Percentiles rank a stretch among this genome's conserved stretches.
Evolutionary conservation across 64 coral and sea anemone species (phyloP).

Genomic region (Stichodactyla helianthus): DNA sequence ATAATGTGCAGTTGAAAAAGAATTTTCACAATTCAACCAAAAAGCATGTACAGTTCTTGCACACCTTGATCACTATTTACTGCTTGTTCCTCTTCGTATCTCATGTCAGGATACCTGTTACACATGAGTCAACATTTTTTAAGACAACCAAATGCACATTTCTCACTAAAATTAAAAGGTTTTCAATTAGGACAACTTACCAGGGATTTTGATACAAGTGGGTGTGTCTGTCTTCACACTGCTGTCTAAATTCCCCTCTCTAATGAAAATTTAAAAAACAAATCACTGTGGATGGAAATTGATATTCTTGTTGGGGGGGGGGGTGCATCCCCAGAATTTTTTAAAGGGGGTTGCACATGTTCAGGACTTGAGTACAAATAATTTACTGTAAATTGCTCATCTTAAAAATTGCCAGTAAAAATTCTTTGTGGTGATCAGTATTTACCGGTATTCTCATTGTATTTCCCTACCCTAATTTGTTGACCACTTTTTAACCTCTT

Average conservation of each 20-base stretch:
- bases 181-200: slow-evolving; percentile 12
- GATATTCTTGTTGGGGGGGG: not conserved
- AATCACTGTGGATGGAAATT: not conserved
- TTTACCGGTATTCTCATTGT: not conserved
- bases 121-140: too few species aligned
- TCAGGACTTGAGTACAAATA: too few species aligned
- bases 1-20: too few species aligned
- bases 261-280: slow-evolving; percentile 14
- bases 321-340: too few species aligned
- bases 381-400: too few species aligned
- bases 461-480: slow-evolving; percentile 74
- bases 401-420: too few species aligned
- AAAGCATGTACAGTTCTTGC: not conserved
- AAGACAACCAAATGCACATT: too few species aligned
- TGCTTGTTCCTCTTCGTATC: not conserved
- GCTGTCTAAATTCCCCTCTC: slow-evolving; percentile 84
- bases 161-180: not conserved
- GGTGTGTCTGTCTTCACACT: slow-evolving; percentile 93
- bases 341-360: too few species aligned
- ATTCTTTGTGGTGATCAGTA: too few species aligned
- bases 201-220: slow-evolving; percentile 99
- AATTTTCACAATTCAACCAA: too few species aligned
- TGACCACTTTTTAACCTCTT: slow-evolving; percentile 76
- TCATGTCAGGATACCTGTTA: slow-evolving; percentile 17
- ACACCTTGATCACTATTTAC: not conserved